Evolutionary conservation across 2,888 invertebrate genomes (phyloP).

Genomic region (Drosophila kambysellisi): DNA sequence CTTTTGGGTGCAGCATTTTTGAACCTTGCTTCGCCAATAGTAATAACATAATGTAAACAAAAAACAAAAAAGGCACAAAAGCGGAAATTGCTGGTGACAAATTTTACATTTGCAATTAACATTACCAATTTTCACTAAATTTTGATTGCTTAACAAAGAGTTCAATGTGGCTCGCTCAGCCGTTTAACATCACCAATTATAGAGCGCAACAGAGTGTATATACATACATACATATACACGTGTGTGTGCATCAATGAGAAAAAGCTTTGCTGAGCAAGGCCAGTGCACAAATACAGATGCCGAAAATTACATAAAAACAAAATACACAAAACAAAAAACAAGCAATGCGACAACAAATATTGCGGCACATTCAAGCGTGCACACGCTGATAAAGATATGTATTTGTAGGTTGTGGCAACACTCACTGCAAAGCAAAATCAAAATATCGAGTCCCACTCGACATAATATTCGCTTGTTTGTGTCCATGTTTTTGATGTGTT

Average conservation of each 20-base stretch:
- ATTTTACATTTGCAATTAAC: background rate
- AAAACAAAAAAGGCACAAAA: background rate
- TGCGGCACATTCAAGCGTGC: conserved; percentile 16
- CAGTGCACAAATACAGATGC: conserved; percentile 17
- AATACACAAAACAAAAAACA: conserved; percentile 25
- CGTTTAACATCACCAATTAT: conserved; percentile 13
- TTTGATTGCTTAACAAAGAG: conserved; percentile 4
- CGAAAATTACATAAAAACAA: conserved; percentile 38
- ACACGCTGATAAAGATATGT: background rate
- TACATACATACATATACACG: background rate
- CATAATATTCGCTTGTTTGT: conserved; percentile 86
- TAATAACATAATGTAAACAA: background rate
- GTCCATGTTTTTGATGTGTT: conserved; percentile 77
- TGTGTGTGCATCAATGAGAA: background rate
- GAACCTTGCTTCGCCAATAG: background rate
- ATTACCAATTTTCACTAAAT: too few species aligned
- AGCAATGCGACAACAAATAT: conserved; percentile 38
- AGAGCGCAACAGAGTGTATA: conserved; percentile 16
- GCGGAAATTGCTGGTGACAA: background rate
- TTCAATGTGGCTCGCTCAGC: conserved; percentile 20
- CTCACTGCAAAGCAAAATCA: conserved; percentile 90
- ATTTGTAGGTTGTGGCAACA: conserved; percentile 56
- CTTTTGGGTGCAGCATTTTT: background rate
- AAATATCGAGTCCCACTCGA: conserved; percentile 89
- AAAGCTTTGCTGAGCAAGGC: conserved; percentile 37